Base-by-base conservation (phyloP, 1,140 invertebrate species). In the Galendromus occidentalis region DNA sequence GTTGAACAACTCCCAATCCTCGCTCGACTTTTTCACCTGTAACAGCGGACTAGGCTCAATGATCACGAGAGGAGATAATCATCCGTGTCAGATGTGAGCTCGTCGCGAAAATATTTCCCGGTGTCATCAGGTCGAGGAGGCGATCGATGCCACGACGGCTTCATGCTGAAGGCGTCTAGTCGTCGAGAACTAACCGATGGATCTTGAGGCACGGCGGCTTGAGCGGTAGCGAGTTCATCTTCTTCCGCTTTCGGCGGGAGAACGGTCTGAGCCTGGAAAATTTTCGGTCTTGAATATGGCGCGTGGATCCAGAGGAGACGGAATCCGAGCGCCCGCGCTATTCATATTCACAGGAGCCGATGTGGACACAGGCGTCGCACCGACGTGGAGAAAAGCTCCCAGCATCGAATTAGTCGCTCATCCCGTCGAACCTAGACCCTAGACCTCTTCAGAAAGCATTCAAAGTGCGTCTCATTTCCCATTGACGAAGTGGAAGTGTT, bases 1-100 rank as follows among this genome's bases (percentile, higher is more conserved):
- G 33, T 59, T 59, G 22, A 59, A 59, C 1, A 59, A 22, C 51
- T 59, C 51, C 51, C 51, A 59, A 33, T 59, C 51, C 20, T 59
- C 51, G 51, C 51, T 59, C 25, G 51, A 59, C 22, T 59, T 59
- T 9, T 59, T 59, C 22, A 59, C 51, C 51, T 59, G 14, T 22
- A 29, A 17, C 45, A 47, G 1, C 28, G 17, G 4, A 7, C 14
- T 17, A 22, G 2, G 14, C 9, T n/a, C 33, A 9, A 59, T 18
- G 14, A 22, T 59, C 22, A 17, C 1, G 5, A 17, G 7, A 6
- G 18, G 25, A 20, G 7, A 6, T 47, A 22, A 22, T 44, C 14
- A 12, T 44, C 42, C n/a, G 14, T 12, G n/a, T 44, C 14, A n/a
- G 42, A 44, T 14, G n/a, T 12, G 12, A 12, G n/a, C n/a, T 44